Conservation (phyloP, 1,140 invertebrate genomes). For the Nebria ingens region DNA sequence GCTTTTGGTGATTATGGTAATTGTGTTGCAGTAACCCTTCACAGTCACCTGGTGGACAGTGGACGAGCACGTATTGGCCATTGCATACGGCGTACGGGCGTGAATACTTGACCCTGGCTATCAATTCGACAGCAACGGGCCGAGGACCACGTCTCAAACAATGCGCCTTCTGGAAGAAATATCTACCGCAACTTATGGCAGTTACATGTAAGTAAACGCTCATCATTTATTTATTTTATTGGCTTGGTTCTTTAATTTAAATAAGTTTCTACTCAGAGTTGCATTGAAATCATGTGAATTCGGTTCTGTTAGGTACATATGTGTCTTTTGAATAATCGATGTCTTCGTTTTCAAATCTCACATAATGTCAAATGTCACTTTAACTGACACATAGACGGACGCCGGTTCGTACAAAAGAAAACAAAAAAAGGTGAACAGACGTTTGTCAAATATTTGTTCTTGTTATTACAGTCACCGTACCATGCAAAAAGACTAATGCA, state of each 20-base stretch:
- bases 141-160: conserved; percentile 77
- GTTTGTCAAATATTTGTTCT: not conserved
- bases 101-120: conserved; percentile 75
- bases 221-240: not conserved
- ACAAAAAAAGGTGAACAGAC: not conserved
- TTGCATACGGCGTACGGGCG: conserved; percentile 68
- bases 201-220: conserved; percentile 50
- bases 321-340: not conserved
- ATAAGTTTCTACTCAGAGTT: not conserved
- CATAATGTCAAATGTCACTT: not conserved
- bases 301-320: not conserved
- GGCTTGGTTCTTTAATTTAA: not conserved
- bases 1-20: not conserved
- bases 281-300: not conserved
- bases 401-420: no score
- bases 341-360: not conserved
- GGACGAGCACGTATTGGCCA: conserved; percentile 71
- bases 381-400: not conserved
- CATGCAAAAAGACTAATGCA: no score
- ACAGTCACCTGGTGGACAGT: conserved; percentile 49
- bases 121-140: conserved; percentile 70
- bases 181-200: conserved; percentile 77
- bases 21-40: conserved; percentile 49
- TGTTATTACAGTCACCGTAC: not conserved
- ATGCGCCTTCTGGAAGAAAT: conserved; percentile 94